phyloP scores from a whole-genome alignment of 2,797 vertebrate species.

The Cynopterus sphinx region DNA sequence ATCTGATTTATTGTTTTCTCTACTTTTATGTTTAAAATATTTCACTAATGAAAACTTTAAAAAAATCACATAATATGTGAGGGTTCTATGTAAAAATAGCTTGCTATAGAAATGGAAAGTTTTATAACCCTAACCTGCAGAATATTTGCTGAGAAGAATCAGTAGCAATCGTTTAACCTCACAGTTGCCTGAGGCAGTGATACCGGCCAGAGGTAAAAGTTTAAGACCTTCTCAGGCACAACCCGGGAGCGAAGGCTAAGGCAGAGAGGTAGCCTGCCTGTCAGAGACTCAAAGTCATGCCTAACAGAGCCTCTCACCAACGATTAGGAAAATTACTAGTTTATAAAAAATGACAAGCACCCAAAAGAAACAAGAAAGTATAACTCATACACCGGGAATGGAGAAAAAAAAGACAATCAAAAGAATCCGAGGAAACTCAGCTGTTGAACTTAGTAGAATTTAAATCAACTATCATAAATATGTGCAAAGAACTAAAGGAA shows the following conservation, averaged over 20 bases:
- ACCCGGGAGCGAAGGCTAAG: neutral
- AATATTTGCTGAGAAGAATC: neutral
- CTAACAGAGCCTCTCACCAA: neutral
- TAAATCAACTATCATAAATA: neutral
- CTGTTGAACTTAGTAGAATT: neutral
- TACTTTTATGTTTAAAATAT: neutral
- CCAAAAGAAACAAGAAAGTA: neutral
- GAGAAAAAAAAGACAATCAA: neutral
- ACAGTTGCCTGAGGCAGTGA: neutral
- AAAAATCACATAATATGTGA: neutral
- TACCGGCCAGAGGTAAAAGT: neutral
- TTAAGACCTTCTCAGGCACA: neutral
- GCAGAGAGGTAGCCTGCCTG: too few species aligned
- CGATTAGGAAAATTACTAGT: too few species aligned
- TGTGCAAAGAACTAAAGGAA: neutral
- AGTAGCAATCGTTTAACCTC: neutral
- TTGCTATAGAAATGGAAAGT: neutral
- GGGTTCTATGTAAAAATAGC: neutral
- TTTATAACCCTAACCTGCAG: too few species aligned
- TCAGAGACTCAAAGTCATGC: neutral
- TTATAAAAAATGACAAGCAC: neutral
- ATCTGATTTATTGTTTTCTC: neutral
- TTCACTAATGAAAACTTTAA: conserved; percentile 1
- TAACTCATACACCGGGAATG: neutral
- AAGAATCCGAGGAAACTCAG: neutral